Percentiles rank a stretch among this genome's conserved stretches.
phyloP scores from a whole-genome alignment of 2,113 vertebrate genomes.

The Myanophis thanlyinensis region DNA sequence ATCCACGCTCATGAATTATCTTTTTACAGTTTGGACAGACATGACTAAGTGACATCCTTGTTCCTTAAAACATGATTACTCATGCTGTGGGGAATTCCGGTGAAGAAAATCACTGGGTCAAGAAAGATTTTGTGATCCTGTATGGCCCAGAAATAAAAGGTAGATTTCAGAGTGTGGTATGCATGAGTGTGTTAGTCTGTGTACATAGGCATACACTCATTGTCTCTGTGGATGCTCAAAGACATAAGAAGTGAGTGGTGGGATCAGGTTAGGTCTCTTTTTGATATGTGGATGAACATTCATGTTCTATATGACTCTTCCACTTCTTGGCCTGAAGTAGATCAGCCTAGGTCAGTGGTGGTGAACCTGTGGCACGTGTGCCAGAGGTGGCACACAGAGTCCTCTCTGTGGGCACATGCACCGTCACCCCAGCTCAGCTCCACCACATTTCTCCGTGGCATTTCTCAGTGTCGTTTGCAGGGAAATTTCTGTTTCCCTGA shows the following conservation, averaged over 20 bases:
- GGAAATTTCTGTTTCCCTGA: too few relatives aligned
- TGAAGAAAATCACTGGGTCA: not conserved
- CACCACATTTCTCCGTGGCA: too few relatives aligned
- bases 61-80: not conserved
- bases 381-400: too few relatives aligned
- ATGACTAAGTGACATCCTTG: not conserved
- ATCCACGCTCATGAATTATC: not conserved
- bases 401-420: too few relatives aligned
- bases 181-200: not conserved
- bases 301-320: not conserved
- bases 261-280: not conserved
- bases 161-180: not conserved
- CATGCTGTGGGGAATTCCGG: not conserved
- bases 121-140: not conserved
- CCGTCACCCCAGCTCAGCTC: too few relatives aligned
- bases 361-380: too few relatives aligned
- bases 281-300: not conserved
- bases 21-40: not conserved
- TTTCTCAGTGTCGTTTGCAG: too few relatives aligned
- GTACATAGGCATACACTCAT: not conserved
- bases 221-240: not conserved
- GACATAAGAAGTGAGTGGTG: not conserved
- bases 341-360: too few relatives aligned
- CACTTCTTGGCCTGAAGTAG: not conserved
- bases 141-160: not conserved